A percentile compares a stretch with the other conserved stretches of the same genome.
phyloP scores from a whole-genome alignment of 2,888 invertebrate genomes.

The Tetranychus truncatus region DNA sequence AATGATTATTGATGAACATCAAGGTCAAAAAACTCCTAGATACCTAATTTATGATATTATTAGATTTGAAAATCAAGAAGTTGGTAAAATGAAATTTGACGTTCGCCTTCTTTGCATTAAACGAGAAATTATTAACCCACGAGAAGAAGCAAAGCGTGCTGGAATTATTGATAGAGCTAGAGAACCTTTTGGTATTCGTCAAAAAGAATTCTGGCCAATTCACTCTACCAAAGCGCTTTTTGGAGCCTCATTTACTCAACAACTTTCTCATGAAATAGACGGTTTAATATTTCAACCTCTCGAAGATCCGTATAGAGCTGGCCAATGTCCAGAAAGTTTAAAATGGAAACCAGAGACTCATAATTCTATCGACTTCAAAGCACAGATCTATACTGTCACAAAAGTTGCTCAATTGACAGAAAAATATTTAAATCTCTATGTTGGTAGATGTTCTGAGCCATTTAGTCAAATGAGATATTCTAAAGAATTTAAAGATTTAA shows the following conservation, averaged over 20 bases:
- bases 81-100: conserved; percentile 58
- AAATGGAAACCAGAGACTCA: conserved; percentile 92
- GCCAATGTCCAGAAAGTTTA: conserved; percentile 60
- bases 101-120: conserved; percentile 54
- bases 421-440: conserved; percentile 56
- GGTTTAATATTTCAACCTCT: conserved; percentile 93
- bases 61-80: conserved; percentile 54
- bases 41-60: conserved; percentile 90
- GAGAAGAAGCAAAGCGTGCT: conserved; percentile 54
- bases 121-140: conserved; percentile 39
- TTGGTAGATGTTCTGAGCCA: conserved; percentile 45
- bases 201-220: conserved; percentile 72
- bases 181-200: conserved; percentile 76
- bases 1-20: conserved; percentile 82
- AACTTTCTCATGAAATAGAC: conserved; percentile 81
- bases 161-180: conserved; percentile 51
- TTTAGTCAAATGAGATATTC: conserved; percentile 56
- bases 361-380: conserved; percentile 87
- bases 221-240: conserved; percentile 28
- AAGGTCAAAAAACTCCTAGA: conserved; percentile 51
- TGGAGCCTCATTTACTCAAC: conserved; percentile 65
- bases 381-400: conserved; percentile 55
- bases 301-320: conserved; percentile 62
- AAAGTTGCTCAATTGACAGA: conserved; percentile 49
- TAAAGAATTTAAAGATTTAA: conserved; percentile 52